Conservation (phyloP, 2,888 invertebrate genomes). For the Caenorhabditis doughertyi region DNA sequence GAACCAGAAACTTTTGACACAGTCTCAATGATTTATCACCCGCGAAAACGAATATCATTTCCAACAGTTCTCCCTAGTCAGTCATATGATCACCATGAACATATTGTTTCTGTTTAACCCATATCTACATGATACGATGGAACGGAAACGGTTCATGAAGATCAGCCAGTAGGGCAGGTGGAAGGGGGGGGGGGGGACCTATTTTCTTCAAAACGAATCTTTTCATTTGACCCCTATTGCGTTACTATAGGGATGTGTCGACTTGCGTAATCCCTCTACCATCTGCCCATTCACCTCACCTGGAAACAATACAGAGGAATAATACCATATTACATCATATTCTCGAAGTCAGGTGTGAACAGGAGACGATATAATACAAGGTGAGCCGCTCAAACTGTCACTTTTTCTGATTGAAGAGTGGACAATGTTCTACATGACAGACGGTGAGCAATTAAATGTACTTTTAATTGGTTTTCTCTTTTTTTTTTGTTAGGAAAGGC, state of each 20-base stretch:
- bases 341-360: constrained; percentile 37
- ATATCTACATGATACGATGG: neutral
- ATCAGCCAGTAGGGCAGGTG: neutral
- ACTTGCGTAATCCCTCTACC: constrained; percentile 45
- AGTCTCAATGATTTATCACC: constrained; percentile 46
- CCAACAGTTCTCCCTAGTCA: constrained; percentile 25
- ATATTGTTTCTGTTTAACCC: too few species aligned
- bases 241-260: constrained; percentile 4
- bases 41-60: constrained; percentile 12
- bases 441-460: constrained; percentile 24
- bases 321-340: constrained; percentile 46
- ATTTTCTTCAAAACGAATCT: too few species aligned
- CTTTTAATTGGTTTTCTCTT: neutral
- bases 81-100: constrained; percentile 44
- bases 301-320: constrained; percentile 36
- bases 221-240: constrained; percentile 12
- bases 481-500: neutral
- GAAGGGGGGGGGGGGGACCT: neutral
- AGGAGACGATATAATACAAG: neutral
- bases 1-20: constrained; percentile 19
- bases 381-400: constrained; percentile 19
- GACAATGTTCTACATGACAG: constrained; percentile 16
- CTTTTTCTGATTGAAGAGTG: constrained; percentile 24
- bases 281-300: constrained; percentile 25
- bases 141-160: constrained; percentile 1